Conservation (phyloP, 2,113 vertebrate species). For the Benitochromis conjunctus region DNA sequence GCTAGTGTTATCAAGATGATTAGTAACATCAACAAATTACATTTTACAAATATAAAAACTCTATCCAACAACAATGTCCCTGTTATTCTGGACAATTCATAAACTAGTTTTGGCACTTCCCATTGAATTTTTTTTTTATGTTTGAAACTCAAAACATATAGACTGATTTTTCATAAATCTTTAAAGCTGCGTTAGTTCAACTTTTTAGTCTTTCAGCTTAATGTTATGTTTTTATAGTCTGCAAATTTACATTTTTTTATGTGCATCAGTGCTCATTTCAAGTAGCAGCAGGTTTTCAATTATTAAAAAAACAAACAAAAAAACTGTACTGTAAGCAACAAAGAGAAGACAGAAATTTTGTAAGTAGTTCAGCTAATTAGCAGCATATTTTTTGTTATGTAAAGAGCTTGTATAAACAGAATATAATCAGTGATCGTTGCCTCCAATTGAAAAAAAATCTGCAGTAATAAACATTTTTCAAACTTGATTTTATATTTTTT, state of each 20-base stretch:
- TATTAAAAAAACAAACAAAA: background rate
- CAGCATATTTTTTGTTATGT: background rate
- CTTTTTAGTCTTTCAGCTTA: background rate
- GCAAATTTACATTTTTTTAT: background rate
- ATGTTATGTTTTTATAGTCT: background rate
- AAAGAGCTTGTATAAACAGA: background rate
- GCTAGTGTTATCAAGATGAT: background rate
- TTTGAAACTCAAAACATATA: background rate
- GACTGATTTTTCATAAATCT: background rate
- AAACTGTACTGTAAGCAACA: background rate
- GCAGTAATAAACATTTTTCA: background rate
- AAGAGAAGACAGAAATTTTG: background rate
- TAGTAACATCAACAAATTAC: background rate
- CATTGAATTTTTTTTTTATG: background rate
- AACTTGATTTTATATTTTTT: background rate
- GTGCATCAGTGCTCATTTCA: background rate
- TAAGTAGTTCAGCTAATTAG: background rate
- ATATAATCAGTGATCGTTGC: background rate
- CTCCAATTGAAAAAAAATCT: background rate
- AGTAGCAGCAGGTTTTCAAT: background rate
- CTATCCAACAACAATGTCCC: background rate
- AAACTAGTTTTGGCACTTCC: background rate
- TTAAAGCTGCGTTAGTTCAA: background rate
- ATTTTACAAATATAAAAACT: background rate
- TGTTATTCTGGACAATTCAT: background rate